Evolutionary conservation across 1,140 invertebrate species (phyloP).

Genomic region (Lepidurus arcticus): DNA sequence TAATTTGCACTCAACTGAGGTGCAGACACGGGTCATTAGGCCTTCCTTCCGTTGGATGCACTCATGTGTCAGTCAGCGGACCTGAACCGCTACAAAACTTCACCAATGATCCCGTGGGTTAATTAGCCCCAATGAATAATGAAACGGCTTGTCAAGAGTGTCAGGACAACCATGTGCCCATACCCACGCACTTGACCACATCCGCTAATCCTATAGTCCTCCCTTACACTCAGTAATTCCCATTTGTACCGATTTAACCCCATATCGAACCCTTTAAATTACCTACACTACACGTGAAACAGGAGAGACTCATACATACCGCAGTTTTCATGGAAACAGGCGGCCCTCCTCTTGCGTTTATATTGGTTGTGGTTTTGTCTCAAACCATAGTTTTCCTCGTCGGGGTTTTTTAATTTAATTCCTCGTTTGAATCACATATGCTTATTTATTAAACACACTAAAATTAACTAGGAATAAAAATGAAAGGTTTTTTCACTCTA

Average conservation of each 20-base stretch:
- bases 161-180: slow-evolving; percentile 8
- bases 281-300: background rate
- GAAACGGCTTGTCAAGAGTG: background rate
- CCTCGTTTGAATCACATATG: too few relatives aligned
- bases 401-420: too few relatives aligned
- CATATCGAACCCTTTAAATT: background rate
- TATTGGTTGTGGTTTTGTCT: too few relatives aligned
- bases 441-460: too few relatives aligned
- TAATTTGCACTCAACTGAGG: slow-evolving; percentile 21
- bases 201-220: slow-evolving; percentile 3
- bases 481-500: too few relatives aligned
- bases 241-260: slow-evolving; percentile 22
- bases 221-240: background rate
- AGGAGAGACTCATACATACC: background rate
- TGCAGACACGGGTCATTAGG: slow-evolving; percentile 17
- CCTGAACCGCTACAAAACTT: background rate
- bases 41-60: slow-evolving; percentile 13
- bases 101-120: background rate
- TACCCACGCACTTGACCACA: slow-evolving; percentile 20
- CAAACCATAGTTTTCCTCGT: too few relatives aligned
- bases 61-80: slow-evolving; percentile 17
- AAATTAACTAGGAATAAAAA: too few relatives aligned
- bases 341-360: background rate
- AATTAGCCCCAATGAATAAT: slow-evolving; percentile 19
- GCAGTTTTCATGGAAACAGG: background rate